Conservation (phyloP, 1,140 invertebrate species). For the Berghia stephanieae region DNA sequence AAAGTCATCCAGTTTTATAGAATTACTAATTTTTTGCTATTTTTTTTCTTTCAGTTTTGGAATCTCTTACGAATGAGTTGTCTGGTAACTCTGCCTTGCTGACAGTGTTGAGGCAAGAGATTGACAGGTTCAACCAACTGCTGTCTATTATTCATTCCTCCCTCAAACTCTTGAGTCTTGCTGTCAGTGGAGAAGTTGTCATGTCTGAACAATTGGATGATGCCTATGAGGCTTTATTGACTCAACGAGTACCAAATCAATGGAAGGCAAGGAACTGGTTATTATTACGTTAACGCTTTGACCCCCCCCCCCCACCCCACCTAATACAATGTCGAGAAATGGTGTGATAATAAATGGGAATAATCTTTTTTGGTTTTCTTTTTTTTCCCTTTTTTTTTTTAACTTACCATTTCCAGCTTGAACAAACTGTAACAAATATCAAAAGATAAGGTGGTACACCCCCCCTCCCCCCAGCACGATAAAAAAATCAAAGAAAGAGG, state of each 20-base stretch:
- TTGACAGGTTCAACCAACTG: conserved; percentile 83
- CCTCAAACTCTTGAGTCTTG: conserved; percentile 78
- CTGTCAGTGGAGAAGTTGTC: conserved; percentile 83
- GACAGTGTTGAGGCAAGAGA: conserved; percentile 85
- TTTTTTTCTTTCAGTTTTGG: conserved; percentile 44
- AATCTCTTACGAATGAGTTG: conserved; percentile 45
- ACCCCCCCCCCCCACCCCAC: too few species aligned
- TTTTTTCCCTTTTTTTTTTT: too few species aligned
- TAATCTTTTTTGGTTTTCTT: too few species aligned
- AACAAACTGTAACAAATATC: too few species aligned
- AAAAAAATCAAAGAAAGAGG: too few species aligned
- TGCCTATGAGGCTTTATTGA: conserved; percentile 79
- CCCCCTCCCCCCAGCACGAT: too few species aligned
- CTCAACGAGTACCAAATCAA: conserved; percentile 73
- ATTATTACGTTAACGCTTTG: neutral
- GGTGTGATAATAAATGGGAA: too few species aligned
- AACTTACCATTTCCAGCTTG: too few species aligned
- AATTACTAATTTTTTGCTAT: neutral
- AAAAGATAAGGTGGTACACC: too few species aligned
- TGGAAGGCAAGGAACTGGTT: conserved; percentile 56
- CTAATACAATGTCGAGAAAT: too few species aligned
- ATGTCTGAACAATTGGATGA: conserved; percentile 87
- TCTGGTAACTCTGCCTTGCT: conserved; percentile 70
- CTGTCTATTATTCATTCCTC: conserved; percentile 76
- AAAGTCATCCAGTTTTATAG: neutral